A percentile compares a stretch with the other conserved stretches of the same genome.
Evolutionary conservation across 1,140 invertebrate species (phyloP).

Genomic region (Zaprionus africanus): DNA sequence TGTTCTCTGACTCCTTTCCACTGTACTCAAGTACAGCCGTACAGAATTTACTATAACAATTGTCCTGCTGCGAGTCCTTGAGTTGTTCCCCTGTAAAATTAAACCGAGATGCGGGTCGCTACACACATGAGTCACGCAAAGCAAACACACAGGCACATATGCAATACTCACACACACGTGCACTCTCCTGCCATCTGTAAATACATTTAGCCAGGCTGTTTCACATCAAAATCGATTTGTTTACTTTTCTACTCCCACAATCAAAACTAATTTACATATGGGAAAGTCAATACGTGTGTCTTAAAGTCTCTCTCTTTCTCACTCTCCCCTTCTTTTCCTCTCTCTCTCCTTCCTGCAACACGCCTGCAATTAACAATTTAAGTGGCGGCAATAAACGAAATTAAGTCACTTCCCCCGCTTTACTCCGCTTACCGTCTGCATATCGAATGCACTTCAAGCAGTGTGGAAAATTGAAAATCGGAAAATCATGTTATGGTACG

Average conservation of each 20-base stretch:
- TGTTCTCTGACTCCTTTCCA: not conserved
- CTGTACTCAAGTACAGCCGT: slow-evolving; percentile 4
- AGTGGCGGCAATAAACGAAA: slow-evolving; percentile 71
- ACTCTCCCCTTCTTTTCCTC: not conserved
- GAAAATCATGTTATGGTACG: slow-evolving; percentile 35
- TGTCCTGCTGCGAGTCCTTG: slow-evolving; percentile 27
- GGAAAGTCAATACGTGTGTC: slow-evolving; percentile 49
- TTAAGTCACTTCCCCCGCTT: slow-evolving; percentile 49
- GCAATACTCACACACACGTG: not conserved
- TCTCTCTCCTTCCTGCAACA: slow-evolving; percentile 16
- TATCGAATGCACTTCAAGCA: slow-evolving; percentile 33
- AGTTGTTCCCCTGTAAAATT: slow-evolving; percentile 53
- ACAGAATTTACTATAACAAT: slow-evolving; percentile 19
- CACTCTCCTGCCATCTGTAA: slow-evolving; percentile 9
- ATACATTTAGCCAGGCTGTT: slow-evolving; percentile 36
- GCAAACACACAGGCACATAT: slow-evolving; percentile 29
- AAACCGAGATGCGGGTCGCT: slow-evolving; percentile 50
- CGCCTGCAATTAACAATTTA: slow-evolving; percentile 67
- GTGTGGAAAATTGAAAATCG: slow-evolving; percentile 48
- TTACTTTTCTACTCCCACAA: slow-evolving; percentile 36
- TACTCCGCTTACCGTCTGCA: not conserved
- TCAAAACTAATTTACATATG: slow-evolving; percentile 65
- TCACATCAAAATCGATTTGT: slow-evolving; percentile 56
- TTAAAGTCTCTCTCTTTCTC: not conserved
- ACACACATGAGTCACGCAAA: slow-evolving; percentile 18